Percentiles rank a stretch among this genome's conserved stretches.
phyloP scores from a whole-genome alignment of 1,140 invertebrate genomes.

The Amyelois transitella region DNA sequence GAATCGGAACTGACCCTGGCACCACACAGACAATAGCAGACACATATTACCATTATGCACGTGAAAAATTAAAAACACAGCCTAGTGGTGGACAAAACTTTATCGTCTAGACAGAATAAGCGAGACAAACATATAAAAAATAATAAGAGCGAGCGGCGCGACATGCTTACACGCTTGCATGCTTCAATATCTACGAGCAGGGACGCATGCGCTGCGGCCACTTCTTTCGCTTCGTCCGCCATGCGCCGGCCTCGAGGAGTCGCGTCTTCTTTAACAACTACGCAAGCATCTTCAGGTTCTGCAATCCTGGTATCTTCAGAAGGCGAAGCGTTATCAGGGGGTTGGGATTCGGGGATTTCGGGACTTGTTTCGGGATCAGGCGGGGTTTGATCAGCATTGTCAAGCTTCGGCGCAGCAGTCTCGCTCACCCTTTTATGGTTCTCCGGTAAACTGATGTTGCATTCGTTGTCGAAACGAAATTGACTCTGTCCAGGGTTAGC shows the following conservation, averaged over 20 bases:
- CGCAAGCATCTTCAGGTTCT: conserved; percentile 48
- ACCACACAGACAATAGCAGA: conserved; percentile 38
- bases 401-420: conserved; percentile 59
- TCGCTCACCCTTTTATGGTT: conserved; percentile 96
- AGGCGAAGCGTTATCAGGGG: conserved; percentile 38
- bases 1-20: conserved; percentile 87
- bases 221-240: conserved; percentile 62
- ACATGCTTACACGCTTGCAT: conserved; percentile 76
- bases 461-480: conserved; percentile 99
- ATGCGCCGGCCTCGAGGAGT: conserved; percentile 56
- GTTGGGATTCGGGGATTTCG: conserved; percentile 25
- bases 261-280: conserved; percentile 61
- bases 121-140: conserved; percentile 29
- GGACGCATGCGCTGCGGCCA: conserved; percentile 67
- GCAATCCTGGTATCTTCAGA: conserved; percentile 39
- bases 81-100: not conserved
- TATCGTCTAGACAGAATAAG: conserved; percentile 21
- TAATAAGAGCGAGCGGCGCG: conserved; percentile 53
- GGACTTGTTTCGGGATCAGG: conserved; percentile 28
- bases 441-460: conserved; percentile 94
- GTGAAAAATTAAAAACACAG: conserved; percentile 2
- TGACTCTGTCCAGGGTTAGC: conserved; percentile 86
- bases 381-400: conserved; percentile 33
- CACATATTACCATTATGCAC: conserved; percentile 1
- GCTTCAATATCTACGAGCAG: conserved; percentile 73